Percentiles rank a stretch among this genome's conserved stretches.
Conservation (phyloP, 2,113 vertebrate genomes). For the Peromyscus maniculatus region DNA sequence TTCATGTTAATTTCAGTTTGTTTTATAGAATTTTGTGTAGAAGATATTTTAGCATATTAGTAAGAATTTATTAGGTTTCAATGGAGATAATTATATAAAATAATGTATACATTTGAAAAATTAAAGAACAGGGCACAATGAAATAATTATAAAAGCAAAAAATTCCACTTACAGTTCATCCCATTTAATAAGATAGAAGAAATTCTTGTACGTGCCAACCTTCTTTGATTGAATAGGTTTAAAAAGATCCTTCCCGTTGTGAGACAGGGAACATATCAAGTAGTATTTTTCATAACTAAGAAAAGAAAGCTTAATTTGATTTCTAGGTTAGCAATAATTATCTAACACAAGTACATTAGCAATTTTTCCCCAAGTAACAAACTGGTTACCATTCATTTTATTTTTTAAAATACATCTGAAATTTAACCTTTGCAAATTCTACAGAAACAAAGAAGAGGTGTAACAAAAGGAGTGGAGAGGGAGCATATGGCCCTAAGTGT, state of each 20-base stretch:
- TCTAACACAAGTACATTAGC: slow-evolving; percentile 40
- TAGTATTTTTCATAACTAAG: slow-evolving; percentile 98
- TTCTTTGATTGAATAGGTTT: slow-evolving; percentile 99
- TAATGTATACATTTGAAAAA: slow-evolving; percentile 52
- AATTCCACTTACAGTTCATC: slow-evolving; percentile 95
- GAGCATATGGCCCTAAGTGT: neutral
- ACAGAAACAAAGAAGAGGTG: slow-evolving; percentile 39
- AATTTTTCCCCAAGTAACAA: slow-evolving; percentile 34
- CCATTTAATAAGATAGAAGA: slow-evolving; percentile 99
- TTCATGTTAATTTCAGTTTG: slow-evolving; percentile 61
- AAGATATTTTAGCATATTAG: slow-evolving; percentile 15
- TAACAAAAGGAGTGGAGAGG: neutral
- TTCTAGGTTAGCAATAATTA: slow-evolving; percentile 62
- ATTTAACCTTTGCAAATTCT: slow-evolving; percentile 43
- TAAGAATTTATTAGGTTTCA: slow-evolving; percentile 60
- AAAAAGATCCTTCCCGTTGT: slow-evolving; percentile 97
- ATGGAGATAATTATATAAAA: slow-evolving; percentile 59
- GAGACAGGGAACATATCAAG: slow-evolving; percentile 95
- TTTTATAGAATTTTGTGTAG: slow-evolving; percentile 33
- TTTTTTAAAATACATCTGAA: slow-evolving; percentile 34
- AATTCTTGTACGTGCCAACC: slow-evolving; percentile 97
- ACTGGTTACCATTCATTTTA: slow-evolving; percentile 33
- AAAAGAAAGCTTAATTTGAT: slow-evolving; percentile 69
- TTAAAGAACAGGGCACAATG: neutral
- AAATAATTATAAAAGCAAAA: slow-evolving; percentile 64